Evolutionary conservation across 2,113 vertebrate genomes (phyloP), one percentile per base, ranked within the genome.

Genomic region (Syrmaticus mikado): DNA sequence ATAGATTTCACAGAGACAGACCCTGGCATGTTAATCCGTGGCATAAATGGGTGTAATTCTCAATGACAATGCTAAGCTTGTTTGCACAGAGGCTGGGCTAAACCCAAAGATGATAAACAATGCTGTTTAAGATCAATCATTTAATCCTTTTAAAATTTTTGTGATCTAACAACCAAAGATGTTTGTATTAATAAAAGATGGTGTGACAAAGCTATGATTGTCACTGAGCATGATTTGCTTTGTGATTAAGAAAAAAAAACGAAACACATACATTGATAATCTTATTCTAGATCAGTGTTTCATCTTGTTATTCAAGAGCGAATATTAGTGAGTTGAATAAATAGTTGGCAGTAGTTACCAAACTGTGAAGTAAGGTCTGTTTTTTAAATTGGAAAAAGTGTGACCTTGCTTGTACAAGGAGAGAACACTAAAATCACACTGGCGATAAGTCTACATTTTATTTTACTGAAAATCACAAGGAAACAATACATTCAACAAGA

Each of bases 261-360:
- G 27, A n/a, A 58, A 62, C 82, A 77, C 15, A 91, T 68, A 79
- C 12, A 65, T 48, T 89, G 55, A 81, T 94, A 61, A 77, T 89
- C 81, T 94, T 95, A 95, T 92, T 95, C 95, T 93, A 95, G 78
- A 90, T 89, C 68, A 92, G 85, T n/a, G 71, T 79, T 53, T 87
- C 40, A 85, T 81, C 71, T 92, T 94, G 86, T 96, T 95, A 94
- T 92, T 95, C 55, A 89, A 91, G 90, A 92, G 53, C 27, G 55
- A 96, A 92, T 95, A 96, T 96, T 93, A 96, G 78, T 94, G 46
- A 90, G 67, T 74, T 96, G 65, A 96, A 93, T 93, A 96, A 95
- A 87, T 89, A 88, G 81, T 88, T 50, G 9, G 72, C 73, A 66
- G 91, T 84, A 97, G 87, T 96, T 96, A 88, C 78, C 73, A 85